Conservation (phyloP, 1,140 invertebrate genomes). For the Daktulosphaira vitifoliae region DNA sequence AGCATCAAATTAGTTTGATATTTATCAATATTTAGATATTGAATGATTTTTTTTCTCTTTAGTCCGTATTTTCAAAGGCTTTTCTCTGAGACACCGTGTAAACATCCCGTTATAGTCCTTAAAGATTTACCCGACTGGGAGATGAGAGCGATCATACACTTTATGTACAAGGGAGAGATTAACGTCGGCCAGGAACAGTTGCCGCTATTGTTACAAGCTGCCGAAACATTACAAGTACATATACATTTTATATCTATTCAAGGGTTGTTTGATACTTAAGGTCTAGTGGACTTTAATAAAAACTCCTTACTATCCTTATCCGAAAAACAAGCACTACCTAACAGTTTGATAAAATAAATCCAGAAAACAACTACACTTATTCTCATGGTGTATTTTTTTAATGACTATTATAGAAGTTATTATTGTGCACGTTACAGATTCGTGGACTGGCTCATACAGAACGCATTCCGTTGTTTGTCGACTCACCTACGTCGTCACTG, state of each 20-base stretch:
- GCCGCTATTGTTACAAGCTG: slow-evolving; percentile 69
- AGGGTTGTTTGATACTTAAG: neutral
- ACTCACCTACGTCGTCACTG: slow-evolving; percentile 21
- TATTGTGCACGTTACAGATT: slow-evolving; percentile 46
- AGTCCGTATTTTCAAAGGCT: slow-evolving; percentile 82
- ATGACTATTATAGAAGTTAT: too few species aligned
- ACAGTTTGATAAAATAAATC: too few species aligned
- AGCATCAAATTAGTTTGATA: too few species aligned
- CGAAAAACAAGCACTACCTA: too few species aligned
- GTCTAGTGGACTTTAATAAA: too few species aligned
- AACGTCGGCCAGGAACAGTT: slow-evolving; percentile 75
- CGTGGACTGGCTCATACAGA: slow-evolving; percentile 66
- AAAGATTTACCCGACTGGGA: slow-evolving; percentile 81
- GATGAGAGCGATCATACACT: slow-evolving; percentile 77
- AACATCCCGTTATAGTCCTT: slow-evolving; percentile 82
- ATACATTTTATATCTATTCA: neutral
- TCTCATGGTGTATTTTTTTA: too few species aligned
- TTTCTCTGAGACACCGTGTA: slow-evolving; percentile 84
- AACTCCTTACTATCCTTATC: too few species aligned
- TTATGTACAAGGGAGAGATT: slow-evolving; percentile 87
- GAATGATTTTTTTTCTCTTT: slow-evolving; percentile 39
- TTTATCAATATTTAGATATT: too few species aligned
- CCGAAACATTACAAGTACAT: slow-evolving; percentile 65
- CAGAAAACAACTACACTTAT: too few species aligned
- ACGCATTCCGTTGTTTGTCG: slow-evolving; percentile 40